Evolutionary conservation across 2,888 invertebrate species (phyloP).

Genomic region (Poecilus cupreus): DNA sequence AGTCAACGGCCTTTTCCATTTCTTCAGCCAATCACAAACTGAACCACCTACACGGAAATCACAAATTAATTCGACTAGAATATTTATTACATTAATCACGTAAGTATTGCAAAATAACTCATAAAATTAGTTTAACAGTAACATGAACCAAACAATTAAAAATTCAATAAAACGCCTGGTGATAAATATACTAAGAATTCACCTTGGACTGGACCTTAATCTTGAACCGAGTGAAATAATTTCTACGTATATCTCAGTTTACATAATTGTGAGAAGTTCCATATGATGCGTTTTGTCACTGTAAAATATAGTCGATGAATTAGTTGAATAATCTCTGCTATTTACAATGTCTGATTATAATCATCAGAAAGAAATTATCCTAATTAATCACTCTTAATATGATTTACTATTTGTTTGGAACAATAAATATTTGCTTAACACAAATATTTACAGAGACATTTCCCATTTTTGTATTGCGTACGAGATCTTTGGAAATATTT

Average conservation of each 20-base stretch:
- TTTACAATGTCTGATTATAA: not conserved
- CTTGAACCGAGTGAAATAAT: not conserved
- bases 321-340: no score
- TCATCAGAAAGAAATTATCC: not conserved
- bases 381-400: no score
- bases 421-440: not conserved
- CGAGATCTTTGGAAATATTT: no score
- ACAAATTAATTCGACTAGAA: not conserved
- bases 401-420: not conserved
- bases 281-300: not conserved
- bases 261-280: not conserved
- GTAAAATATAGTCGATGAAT: no score
- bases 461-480: not conserved
- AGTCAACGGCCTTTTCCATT: constrained; percentile 61
- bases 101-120: not conserved
- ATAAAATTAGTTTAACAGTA: not conserved
- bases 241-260: not conserved
- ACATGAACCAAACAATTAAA: not conserved
- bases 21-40: not conserved
- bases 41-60: not conserved
- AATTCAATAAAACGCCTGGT: not conserved
- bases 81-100: constrained; percentile 10
- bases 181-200: not conserved
- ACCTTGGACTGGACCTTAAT: not conserved
- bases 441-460: not conserved